A percentile compares a stretch with the other conserved stretches of the same genome.
These are phyloP conservation scores for Phrynocephalus forsythii DNA, from an alignment of 2,797 vertebrate genomes.

Conservation along the genomic window DNA sequence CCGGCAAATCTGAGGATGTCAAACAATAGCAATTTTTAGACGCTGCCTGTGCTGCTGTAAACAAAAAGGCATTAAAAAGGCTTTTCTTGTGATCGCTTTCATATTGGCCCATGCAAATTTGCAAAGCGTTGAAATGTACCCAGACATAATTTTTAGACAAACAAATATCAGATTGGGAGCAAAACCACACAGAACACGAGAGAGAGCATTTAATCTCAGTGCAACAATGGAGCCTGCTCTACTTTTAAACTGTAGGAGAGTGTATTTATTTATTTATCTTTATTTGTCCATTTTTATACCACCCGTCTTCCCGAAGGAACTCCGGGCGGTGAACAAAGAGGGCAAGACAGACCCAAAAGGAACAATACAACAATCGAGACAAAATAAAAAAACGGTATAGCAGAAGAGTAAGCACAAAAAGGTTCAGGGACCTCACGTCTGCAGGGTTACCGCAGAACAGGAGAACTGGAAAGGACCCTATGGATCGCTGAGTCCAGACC, in stretches of 20 bases:
- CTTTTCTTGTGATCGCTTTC: background rate
- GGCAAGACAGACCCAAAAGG: no score
- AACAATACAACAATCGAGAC: no score
- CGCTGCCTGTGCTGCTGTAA: background rate
- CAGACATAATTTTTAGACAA: background rate
- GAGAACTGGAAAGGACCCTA: conserved; percentile 15
- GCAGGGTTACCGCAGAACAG: conserved; percentile 75
- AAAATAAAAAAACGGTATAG: no score
- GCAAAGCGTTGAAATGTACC: conserved; percentile 4
- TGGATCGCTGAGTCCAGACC: no score
- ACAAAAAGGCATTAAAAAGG: background rate
- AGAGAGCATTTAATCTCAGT: background rate
- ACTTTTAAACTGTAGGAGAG: conserved; percentile 66
- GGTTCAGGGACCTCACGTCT: no score
- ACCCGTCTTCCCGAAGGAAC: no score
- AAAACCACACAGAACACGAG: no score
- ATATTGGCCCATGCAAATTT: background rate
- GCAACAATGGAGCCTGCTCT: background rate
- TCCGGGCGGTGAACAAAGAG: no score
- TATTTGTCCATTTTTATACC: no score
- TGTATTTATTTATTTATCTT: conserved; percentile 54
- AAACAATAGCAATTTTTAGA: background rate
- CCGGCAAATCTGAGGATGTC: conserved; percentile 28
- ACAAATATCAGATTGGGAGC: background rate
- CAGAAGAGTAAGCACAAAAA: no score